These are phyloP conservation scores for Prenolepis imparis DNA, from an alignment of 2,888 invertebrate species.

Conservation along the genomic window DNA sequence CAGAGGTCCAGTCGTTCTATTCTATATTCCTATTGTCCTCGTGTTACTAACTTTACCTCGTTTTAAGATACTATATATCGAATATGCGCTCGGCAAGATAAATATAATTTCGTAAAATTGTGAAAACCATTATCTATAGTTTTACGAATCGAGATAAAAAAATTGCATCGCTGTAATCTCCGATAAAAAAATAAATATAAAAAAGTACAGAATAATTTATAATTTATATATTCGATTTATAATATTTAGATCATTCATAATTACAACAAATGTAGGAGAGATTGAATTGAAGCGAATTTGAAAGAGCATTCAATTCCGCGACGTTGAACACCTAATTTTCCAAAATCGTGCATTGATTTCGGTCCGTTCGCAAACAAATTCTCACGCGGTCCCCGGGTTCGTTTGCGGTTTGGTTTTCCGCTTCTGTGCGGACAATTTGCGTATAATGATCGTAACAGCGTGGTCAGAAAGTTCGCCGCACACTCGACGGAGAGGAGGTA, in stretches of 20 bases:
- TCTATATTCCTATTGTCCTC: neutral
- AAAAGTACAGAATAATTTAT: neutral
- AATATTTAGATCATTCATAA: neutral
- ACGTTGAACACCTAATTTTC: constrained; percentile 23
- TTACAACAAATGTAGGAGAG: neutral
- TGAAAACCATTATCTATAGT: neutral
- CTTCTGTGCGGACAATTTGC: constrained; percentile 51
- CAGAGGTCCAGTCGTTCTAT: neutral
- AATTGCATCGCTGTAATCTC: neutral
- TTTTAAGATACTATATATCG: constrained; percentile 10
- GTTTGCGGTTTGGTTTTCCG: constrained; percentile 37
- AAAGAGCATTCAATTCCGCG: neutral
- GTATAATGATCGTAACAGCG: constrained; percentile 46
- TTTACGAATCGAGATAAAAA: neutral
- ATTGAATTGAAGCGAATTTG: neutral
- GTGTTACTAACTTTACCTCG: constrained; percentile 30
- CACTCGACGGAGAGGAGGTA: neutral
- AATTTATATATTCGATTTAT: neutral
- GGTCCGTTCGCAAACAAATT: constrained; percentile 27
- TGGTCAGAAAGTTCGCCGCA: constrained; percentile 47
- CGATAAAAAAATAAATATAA: neutral
- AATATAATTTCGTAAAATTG: constrained; percentile 4
- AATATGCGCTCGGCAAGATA: neutral
- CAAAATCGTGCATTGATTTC: constrained; percentile 5
- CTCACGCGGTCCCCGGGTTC: constrained; percentile 26